These are phyloP conservation scores for Acarapis woodi DNA, from an alignment of 1,140 invertebrate species.

Conservation along the genomic window DNA sequence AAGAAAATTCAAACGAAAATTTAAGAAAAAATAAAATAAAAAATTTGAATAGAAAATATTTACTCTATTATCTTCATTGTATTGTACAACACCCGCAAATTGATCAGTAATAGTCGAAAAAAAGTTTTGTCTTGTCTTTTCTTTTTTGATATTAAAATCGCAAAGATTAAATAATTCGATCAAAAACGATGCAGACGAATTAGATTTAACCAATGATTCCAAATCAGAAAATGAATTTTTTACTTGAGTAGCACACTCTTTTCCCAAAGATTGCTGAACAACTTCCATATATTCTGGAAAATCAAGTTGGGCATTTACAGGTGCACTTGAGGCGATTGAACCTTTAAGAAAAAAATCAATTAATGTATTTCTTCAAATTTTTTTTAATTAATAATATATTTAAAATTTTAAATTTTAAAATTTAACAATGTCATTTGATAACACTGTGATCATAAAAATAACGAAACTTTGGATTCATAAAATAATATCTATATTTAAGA, in stretches of 20 bases:
- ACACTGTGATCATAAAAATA: no score
- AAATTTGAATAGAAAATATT: no score
- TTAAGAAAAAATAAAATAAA: conserved; percentile 24
- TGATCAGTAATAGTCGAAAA: conserved; percentile 48
- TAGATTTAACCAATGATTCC: conserved; percentile 27
- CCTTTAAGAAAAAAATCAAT: no score
- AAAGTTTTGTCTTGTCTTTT: conserved; percentile 45
- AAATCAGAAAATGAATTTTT: conserved; percentile 31
- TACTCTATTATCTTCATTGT: conserved; percentile 75
- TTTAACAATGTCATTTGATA: no score
- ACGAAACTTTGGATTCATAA: no score
- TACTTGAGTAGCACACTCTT: conserved; percentile 19
- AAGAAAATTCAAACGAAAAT: no score
- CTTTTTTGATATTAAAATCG: conserved; percentile 28
- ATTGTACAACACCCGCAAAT: conserved; percentile 50
- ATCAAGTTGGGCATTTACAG: conserved; percentile 17
- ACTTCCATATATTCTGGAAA: conserved; percentile 19
- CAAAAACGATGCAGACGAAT: conserved; percentile 27
- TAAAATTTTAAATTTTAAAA: no score
- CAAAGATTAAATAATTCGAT: conserved; percentile 39
- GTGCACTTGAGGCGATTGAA: conserved; percentile 15
- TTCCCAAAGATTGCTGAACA: conserved; percentile 16
- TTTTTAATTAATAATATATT: no score
- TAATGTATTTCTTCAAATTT: no score
- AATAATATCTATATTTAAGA: no score